Evolutionary conservation across 2,113 vertebrate species (phyloP).

Genomic region (Nibea coibor): DNA sequence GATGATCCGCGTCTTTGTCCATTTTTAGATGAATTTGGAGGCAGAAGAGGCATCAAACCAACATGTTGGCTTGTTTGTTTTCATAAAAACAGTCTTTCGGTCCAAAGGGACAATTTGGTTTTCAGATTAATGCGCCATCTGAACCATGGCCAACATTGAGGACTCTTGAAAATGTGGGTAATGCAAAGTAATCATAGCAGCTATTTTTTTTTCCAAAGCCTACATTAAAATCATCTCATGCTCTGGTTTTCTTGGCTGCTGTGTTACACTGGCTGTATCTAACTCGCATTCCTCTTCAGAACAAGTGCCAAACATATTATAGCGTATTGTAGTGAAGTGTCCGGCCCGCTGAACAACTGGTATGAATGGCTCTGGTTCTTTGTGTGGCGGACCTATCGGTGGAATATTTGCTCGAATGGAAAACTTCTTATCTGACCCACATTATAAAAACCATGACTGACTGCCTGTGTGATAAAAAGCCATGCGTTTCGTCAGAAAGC

Average conservation of each 20-base stretch:
- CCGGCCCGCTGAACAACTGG: background rate
- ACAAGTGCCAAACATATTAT: background rate
- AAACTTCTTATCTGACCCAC: constrained; percentile 25
- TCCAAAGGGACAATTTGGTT: too few species aligned
- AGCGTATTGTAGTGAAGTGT: background rate
- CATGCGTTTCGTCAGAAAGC: constrained; percentile 38
- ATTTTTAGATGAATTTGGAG: too few species aligned
- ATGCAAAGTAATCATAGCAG: background rate
- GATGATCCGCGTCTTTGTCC: too few species aligned
- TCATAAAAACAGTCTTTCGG: background rate
- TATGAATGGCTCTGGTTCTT: constrained; percentile 1
- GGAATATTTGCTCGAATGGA: constrained; percentile 20
- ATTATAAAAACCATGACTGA: constrained; percentile 22
- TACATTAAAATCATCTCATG: background rate
- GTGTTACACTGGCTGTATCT: background rate
- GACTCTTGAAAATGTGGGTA: background rate
- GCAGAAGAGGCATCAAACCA: too few species aligned
- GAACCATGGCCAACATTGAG: too few species aligned
- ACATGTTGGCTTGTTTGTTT: too few species aligned
- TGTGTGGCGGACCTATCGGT: constrained; percentile 19
- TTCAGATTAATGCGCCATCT: too few species aligned
- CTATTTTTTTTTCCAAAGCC: background rate
- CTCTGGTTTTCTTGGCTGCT: background rate
- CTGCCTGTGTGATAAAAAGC: constrained; percentile 19
- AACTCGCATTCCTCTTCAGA: background rate